Evolutionary conservation across 2,113 vertebrate genomes (phyloP).

Genomic region (Natator depressus): DNA sequence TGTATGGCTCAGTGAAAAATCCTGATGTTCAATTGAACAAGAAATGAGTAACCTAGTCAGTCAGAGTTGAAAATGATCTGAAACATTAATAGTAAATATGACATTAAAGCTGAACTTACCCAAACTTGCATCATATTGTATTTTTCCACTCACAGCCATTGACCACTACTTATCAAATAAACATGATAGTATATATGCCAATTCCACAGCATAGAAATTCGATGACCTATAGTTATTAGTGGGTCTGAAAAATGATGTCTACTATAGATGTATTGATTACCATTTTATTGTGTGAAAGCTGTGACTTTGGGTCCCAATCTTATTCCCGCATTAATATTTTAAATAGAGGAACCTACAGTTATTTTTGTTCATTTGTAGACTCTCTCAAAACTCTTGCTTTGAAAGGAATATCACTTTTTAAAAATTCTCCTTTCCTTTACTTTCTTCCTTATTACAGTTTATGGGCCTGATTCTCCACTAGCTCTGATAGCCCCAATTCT

Average conservation of each 20-base stretch:
- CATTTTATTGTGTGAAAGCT: not conserved
- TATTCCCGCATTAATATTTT: not conserved
- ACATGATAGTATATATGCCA: not conserved
- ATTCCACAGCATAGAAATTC: conserved; percentile 3
- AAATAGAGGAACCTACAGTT: not conserved
- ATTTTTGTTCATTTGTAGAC: not conserved
- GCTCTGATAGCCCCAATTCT: conserved; percentile 2
- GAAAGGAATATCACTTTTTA: not conserved
- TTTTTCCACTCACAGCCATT: not conserved
- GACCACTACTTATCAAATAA: not conserved
- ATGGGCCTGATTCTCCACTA: not conserved
- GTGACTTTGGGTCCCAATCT: not conserved
- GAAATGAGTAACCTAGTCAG: not conserved
- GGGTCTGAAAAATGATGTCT: not conserved
- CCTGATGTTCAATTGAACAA: not conserved
- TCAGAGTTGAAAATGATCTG: not conserved
- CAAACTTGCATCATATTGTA: not conserved
- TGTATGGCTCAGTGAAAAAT: not conserved
- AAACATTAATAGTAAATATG: not conserved
- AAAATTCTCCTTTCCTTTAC: not conserved
- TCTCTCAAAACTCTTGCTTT: not conserved
- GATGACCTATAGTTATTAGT: not conserved
- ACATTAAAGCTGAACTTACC: not conserved
- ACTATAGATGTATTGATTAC: not conserved
- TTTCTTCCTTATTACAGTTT: not conserved